Evolutionary conservation across 2,888 invertebrate species (phyloP).

Genomic region (Netelia melanura): DNA sequence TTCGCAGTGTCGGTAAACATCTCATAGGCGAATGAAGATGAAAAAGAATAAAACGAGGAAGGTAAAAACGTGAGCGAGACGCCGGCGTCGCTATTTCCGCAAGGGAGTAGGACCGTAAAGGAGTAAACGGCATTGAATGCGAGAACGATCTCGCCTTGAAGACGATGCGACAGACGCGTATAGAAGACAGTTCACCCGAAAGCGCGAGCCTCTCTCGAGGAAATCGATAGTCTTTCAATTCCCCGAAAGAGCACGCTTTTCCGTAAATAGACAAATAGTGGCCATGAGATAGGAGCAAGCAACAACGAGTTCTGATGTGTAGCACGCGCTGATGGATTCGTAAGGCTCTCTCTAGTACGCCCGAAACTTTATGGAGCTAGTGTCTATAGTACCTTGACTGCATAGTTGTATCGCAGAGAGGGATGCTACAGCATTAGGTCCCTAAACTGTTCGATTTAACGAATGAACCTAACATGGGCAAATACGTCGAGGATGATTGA

Average conservation of each 20-base stretch:
- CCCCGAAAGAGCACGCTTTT: conserved; percentile 51
- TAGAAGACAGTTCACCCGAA: background rate
- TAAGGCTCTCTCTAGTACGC: conserved; percentile 25
- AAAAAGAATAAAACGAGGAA: conserved; percentile 8
- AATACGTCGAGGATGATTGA: too few relatives aligned
- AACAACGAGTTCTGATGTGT: conserved; percentile 23
- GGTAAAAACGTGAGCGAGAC: conserved; percentile 9
- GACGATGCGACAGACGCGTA: conserved; percentile 32
- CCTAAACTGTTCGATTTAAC: background rate
- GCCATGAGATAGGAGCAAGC: conserved; percentile 20
- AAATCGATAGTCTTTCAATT: conserved; percentile 73
- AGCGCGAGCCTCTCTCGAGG: conserved; percentile 32
- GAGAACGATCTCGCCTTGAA: conserved; percentile 19
- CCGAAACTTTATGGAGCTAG: conserved; percentile 18
- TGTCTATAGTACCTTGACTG: background rate
- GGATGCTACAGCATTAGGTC: background rate
- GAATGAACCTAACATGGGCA: too few relatives aligned
- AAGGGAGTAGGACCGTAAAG: conserved; percentile 29
- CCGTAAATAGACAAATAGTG: conserved; percentile 48
- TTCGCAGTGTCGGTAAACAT: background rate
- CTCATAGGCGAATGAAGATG: background rate
- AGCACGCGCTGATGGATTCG: conserved; percentile 26
- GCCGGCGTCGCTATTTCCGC: conserved; percentile 54
- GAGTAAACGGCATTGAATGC: conserved; percentile 23
- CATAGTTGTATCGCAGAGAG: background rate